Base-by-base conservation (phyloP, 2,113 vertebrate genomes). In the Tragelaphus strepsiceros region DNA sequence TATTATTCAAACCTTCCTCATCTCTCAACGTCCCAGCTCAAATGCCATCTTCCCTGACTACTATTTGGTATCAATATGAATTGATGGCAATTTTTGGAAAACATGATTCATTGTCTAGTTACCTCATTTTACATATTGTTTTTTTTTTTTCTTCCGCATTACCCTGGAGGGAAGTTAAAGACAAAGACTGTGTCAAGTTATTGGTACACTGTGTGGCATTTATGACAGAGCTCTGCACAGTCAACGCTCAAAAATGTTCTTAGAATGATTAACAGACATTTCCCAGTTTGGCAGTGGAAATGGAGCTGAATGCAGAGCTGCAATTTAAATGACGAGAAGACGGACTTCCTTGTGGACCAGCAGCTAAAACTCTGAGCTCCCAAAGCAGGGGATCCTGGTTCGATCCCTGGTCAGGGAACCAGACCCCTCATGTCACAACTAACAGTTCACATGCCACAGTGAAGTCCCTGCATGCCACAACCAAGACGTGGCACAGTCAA, bases 181-280 rank as follows among this genome's bases (percentile, higher is more conserved):
- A 96, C 92, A 95, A 97, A 83, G 81, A 53, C 62, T 28, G 14
- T 46, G 81, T 88, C 62, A 80, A 90, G 78, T 95, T 93, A 88
- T 8, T 71, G 82, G 86, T 62, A 35, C 91, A 32, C 35, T 30
- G 24, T 71, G 56, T 26, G 10, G 90, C 62, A 32, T 11, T 64
- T 90, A 77, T 83, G 89, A 83, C 49, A 39, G 39, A 9, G 30
- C n/a, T 90, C 54, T 59, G 24, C 35, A 84, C 5, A 61, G 62
- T 59, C 7, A 26, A 96, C 85, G 67, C 64, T 93, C 86, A 78
- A 28, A 87, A 28, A 15, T 90, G 84, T 91, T 93, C 84, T 88
- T 32, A 49, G 86, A 43, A 84, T 93, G 95, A 95, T 88, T 67
- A 88, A 93, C 51, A 95, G 92, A 80, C 43, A 71, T 61, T 88